Evolutionary conservation across 1,140 invertebrate genomes (phyloP), one percentile per base, ranked within the genome.

Genomic region (Carcinoscorpius rotundicauda): DNA sequence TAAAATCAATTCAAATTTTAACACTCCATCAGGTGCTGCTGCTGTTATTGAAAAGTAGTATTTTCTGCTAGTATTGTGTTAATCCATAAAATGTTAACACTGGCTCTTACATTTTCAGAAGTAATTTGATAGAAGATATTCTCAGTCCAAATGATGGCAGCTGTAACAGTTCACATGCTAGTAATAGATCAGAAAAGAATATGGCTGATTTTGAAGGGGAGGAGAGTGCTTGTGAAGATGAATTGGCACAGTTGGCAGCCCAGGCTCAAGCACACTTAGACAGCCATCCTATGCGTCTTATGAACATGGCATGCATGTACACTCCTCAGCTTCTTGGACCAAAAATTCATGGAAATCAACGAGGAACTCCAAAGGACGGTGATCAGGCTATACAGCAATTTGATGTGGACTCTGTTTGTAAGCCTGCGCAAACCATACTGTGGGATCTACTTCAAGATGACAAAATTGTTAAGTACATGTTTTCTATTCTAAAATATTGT

Each of bases 371-470:
- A 11, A 29, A 62, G 58, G 71, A 66, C 62, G 62, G 57, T 52
- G 52, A 10, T 29, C 61, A 58, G n/a, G 58, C 52, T 9, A 62
- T 65, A 3, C 64, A 58, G 3, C 49, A 53, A 61, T 70, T 69
- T 68, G 58, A 72, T 49, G 80, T 88, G 49, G 88, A 88, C 66
- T 85, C 88, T 72, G 88, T 92, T 51, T 91, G 89, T 71, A 84
- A 89, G 72, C 87, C 89, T 56, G 92, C 92, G 0, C 91, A 90
- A 74, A 96, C 92, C 5, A 75, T 97, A 52, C 79, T 97, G 0
- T 97, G 93, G 93, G 93, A 97, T 80, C 78, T 97, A 61, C 76
- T 97, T 58, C 92, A 96, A 76, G 92, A 95, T 76, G 87, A 93
- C 69, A 88, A 86, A 77, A 91, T 93, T 71, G 87, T 89, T 29